phyloP scores from a whole-genome alignment of 1,140 invertebrate genomes.

The Drosophila punjabiensis region DNA sequence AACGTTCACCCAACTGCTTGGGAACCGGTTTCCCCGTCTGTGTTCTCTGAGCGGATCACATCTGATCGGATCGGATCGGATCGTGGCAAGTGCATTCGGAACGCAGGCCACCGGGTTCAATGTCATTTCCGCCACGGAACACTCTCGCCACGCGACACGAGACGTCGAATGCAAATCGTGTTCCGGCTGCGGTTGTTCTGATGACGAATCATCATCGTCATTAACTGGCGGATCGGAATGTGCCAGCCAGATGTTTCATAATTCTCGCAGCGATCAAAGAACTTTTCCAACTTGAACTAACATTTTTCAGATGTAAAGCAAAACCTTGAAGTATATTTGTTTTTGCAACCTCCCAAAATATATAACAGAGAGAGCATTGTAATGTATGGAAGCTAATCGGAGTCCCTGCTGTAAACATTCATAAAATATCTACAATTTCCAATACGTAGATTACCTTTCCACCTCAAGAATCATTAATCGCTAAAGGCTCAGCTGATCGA shows the following conservation, averaged over 20 bases:
- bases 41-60: conserved; percentile 11
- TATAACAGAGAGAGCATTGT: background rate
- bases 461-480: conserved; percentile 4
- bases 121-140: conserved; percentile 63
- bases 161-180: conserved; percentile 36
- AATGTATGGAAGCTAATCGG: too few relatives aligned
- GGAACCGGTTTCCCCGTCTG: conserved; percentile 26
- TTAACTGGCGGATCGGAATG: background rate
- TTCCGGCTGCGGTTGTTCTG: conserved; percentile 42
- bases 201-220: conserved; percentile 9
- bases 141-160: conserved; percentile 28
- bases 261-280: background rate
- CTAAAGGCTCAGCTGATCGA: conserved; percentile 10
- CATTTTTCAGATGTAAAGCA: background rate
- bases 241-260: conserved; percentile 14
- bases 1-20: conserved; percentile 32
- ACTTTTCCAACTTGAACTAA: background rate
- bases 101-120: conserved; percentile 53
- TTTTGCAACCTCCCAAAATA: too few relatives aligned
- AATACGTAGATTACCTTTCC: background rate
- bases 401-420: too few relatives aligned
- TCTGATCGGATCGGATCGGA: background rate
- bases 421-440: background rate
- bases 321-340: background rate
- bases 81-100: conserved; percentile 35